Evolutionary conservation across 2,797 vertebrate species (phyloP), one percentile per base, ranked within the genome.

Genomic region (Parambassis ranga): DNA sequence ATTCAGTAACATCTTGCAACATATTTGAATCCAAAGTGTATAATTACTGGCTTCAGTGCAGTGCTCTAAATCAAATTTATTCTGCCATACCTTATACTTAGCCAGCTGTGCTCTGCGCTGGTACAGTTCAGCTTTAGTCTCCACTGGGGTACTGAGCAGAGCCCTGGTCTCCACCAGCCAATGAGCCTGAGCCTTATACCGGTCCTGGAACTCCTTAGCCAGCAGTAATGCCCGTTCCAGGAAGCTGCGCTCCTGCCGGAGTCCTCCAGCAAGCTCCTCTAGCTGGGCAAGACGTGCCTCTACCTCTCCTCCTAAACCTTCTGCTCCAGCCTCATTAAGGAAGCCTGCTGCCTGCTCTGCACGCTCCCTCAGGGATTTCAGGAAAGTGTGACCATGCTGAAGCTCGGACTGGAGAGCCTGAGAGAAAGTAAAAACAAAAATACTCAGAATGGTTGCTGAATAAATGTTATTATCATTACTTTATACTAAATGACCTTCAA

Each of bases 91-190:
- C 96, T 99, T 98, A 65, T 97, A 96, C 81, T 98, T 99, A 10
- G 95, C 93, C 50, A 98, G 81, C 38, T 98, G 97, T 1, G 95
- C 96, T 87, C 96, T 98, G 50, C 97, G 95, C 86, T 99, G 97
- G 85, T 96, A 98, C 5, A 99, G 90, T 72, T 99, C 97, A 33
- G 93, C 94, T 84, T 98, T 99, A 63, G 94, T 92, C 65, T 98
- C 96, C 23, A 93, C 89, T 0, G 94, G 92, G 24, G 71, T 58
- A 18, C 79, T 83, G 9, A 98, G 90, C 68, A 95, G 70, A 24
- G 83, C 88, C 64, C 90, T 92, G 51, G 94, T 94, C 48, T 98
- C 96, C 3, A 75, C 79, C 36, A 96, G 75, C 97, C 96, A 98
- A 60, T 94, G 94, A 42, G 90, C 91, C 64, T 98, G 95, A 11